A percentile compares a stretch with the other conserved stretches of the same genome.
Conservation (phyloP, 1,140 invertebrate species). For the Trachymyrmex septentrionalis region DNA sequence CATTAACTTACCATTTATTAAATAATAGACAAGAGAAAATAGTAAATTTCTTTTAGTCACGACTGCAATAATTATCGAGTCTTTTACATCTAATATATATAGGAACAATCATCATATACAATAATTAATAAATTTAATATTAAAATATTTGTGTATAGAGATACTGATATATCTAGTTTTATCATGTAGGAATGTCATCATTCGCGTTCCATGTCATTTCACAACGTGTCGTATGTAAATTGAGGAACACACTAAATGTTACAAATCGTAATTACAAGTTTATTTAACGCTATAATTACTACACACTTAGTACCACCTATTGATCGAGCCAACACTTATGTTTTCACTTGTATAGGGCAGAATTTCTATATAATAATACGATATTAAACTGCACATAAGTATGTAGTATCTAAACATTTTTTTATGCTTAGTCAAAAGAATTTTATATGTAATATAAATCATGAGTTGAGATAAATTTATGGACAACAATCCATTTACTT, state of each 20-base stretch:
- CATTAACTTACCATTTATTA: background rate
- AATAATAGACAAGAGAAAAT: background rate
- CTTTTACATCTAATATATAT: background rate
- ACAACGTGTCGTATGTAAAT: conserved; percentile 30
- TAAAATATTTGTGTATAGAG: conserved; percentile 14
- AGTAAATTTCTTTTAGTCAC: background rate
- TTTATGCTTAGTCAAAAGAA: conserved; percentile 71
- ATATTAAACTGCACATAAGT: conserved; percentile 78
- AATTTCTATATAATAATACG: conserved; percentile 79
- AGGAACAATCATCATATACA: background rate
- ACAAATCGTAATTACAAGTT: conserved; percentile 79
- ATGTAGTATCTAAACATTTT: conserved; percentile 79
- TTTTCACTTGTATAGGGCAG: conserved; percentile 67
- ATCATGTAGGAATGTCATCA: conserved; percentile 4
- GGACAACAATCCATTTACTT: conserved; percentile 87
- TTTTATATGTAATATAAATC: conserved; percentile 81
- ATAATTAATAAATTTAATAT: conserved; percentile 13
- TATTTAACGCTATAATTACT: conserved; percentile 76
- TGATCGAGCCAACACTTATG: conserved; percentile 72
- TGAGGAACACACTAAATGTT: conserved; percentile 64
- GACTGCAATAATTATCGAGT: background rate
- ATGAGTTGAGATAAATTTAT: conserved; percentile 73
- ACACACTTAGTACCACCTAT: conserved; percentile 73
- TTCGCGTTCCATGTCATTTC: no score
- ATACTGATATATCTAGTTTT: conserved; percentile 22